phyloP scores from a whole-genome alignment of 2,797 vertebrate species.

The Tachyglossus aculeatus region DNA sequence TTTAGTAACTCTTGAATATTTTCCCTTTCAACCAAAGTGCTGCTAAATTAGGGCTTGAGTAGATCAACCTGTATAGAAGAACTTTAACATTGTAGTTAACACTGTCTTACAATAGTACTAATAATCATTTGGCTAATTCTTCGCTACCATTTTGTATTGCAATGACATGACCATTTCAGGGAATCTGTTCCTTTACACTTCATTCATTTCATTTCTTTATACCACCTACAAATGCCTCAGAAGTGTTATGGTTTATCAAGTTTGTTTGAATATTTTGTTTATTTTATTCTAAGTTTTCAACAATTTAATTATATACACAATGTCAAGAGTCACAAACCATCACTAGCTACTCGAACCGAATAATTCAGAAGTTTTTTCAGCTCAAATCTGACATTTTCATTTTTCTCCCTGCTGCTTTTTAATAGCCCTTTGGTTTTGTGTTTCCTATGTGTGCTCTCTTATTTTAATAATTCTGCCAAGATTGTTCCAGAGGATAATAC shows the following conservation, averaged over 20 bases:
- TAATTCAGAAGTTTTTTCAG: background rate
- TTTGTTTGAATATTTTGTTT: background rate
- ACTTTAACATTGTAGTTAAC: background rate
- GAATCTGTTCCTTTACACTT: background rate
- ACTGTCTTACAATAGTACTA: background rate
- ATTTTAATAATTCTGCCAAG: background rate
- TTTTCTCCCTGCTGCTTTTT: background rate
- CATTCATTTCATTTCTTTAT: slow-evolving; percentile 28
- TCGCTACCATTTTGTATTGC: slow-evolving; percentile 13
- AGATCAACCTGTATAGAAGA: background rate
- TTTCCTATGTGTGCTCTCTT: background rate
- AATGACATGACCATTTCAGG: background rate
- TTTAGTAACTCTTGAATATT: background rate
- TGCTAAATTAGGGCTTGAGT: background rate
- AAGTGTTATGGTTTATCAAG: background rate
- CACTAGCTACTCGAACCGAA: background rate
- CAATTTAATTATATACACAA: background rate
- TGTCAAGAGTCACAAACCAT: background rate
- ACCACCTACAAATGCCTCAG: background rate
- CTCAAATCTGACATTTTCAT: background rate
- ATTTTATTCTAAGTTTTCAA: background rate
- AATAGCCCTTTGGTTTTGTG: background rate
- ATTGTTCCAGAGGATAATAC: background rate
- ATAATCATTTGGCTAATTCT: slow-evolving; percentile 12
- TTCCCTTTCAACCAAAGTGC: background rate